Evolutionary conservation across 2,797 vertebrate genomes (phyloP).

Genomic region (Oreochromis mossambicus): DNA sequence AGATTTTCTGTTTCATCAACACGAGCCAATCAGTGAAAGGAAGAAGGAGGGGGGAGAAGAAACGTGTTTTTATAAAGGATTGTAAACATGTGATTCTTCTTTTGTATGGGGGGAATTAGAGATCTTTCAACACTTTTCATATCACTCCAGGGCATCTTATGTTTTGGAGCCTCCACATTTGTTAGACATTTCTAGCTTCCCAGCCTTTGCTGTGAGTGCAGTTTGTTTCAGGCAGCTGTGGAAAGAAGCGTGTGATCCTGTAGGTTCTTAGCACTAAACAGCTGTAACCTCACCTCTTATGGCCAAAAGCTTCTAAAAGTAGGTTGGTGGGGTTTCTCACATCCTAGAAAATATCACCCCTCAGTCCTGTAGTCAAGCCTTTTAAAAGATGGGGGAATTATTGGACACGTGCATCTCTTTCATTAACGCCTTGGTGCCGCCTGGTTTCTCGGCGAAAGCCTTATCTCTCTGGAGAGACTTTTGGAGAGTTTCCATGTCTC

Average conservation of each 20-base stretch:
- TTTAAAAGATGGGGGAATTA: neutral
- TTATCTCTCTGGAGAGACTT: conserved; percentile 42
- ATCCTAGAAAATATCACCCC: conserved; percentile 18
- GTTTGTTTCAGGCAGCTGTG: conserved; percentile 40
- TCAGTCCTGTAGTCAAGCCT: neutral
- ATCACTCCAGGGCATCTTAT: conserved; percentile 28
- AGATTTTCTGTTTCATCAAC: conserved; percentile 18
- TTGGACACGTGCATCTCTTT: conserved; percentile 12
- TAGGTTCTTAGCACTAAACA: conserved; percentile 39
- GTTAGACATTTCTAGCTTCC: conserved; percentile 11
- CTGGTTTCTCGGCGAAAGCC: conserved; percentile 15
- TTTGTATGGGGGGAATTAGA: conserved; percentile 3
- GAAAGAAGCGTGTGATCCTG: neutral
- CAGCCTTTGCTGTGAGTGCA: conserved; percentile 11
- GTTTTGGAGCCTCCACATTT: conserved; percentile 21
- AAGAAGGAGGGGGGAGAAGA: neutral
- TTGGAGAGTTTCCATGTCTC: conserved; percentile 52
- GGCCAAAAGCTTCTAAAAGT: conserved; percentile 38
- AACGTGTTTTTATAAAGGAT: conserved; percentile 5
- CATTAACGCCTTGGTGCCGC: conserved; percentile 4
- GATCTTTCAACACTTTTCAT: conserved; percentile 40
- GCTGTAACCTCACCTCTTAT: conserved; percentile 50
- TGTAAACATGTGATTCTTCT: conserved; percentile 16
- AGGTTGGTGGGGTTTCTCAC: conserved; percentile 21
- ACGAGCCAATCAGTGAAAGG: neutral